A percentile compares a stretch with the other conserved stretches of the same genome.
These are phyloP conservation scores for Idaea biselata DNA, from an alignment of 2,888 invertebrate species.

Conservation along the genomic window DNA sequence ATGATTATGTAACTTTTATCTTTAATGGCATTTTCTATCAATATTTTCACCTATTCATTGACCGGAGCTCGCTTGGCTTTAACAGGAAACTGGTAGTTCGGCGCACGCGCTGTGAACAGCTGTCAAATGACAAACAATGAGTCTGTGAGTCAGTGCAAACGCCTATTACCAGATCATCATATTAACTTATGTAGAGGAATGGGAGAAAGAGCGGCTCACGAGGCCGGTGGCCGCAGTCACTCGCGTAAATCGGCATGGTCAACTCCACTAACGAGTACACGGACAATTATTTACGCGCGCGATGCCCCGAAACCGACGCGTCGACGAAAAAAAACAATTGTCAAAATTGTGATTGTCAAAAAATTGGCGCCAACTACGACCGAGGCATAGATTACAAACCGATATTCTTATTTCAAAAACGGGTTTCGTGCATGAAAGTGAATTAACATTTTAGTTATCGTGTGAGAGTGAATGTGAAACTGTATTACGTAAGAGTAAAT, in stretches of 20 bases:
- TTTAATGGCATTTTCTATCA: constrained; percentile 33
- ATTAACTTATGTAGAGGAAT: constrained; percentile 64
- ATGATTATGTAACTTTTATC: constrained; percentile 37
- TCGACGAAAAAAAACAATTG: constrained; percentile 46
- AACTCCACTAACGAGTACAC: constrained; percentile 51
- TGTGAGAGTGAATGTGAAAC: constrained; percentile 75
- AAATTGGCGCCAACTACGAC: constrained; percentile 43
- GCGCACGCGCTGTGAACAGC: constrained; percentile 40
- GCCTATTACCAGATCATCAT: constrained; percentile 64
- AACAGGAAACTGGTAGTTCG: constrained; percentile 31
- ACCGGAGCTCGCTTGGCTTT: constrained; percentile 26
- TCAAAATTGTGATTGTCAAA: constrained; percentile 30
- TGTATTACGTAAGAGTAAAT: constrained; percentile 62
- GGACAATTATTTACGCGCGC: constrained; percentile 49
- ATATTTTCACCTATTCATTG: constrained; percentile 37
- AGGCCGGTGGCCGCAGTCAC: constrained; percentile 70
- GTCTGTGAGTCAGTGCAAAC: constrained; percentile 38
- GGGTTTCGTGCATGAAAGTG: constrained; percentile 71
- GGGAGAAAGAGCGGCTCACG: constrained; percentile 67
- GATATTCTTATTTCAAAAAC: constrained; percentile 42
- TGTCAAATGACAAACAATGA: constrained; percentile 51
- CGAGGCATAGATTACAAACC: constrained; percentile 26
- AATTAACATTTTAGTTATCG: constrained; percentile 64
- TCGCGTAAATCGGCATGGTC: constrained; percentile 78
- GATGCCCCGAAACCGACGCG: constrained; percentile 34